Conservation (phyloP, 37 sponge, comb jelly and placozoan species). For the Oopsacas minuta region DNA sequence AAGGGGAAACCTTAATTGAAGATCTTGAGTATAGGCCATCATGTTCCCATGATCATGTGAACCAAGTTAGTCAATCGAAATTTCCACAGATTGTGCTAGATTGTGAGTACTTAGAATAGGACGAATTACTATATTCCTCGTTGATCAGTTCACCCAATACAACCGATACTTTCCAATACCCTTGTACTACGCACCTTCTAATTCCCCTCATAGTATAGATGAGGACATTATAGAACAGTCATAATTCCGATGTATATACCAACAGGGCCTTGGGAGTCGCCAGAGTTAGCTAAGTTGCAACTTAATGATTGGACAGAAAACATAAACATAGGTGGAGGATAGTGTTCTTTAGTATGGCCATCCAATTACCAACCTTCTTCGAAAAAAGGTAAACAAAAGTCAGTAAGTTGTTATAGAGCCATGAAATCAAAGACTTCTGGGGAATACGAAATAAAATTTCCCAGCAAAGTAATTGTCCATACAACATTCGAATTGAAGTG, state of each 20-base stretch:
- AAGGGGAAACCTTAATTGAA: no score
- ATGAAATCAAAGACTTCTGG: not conserved
- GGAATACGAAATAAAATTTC: not conserved
- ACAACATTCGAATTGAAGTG: not conserved
- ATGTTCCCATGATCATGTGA: no score
- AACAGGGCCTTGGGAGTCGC: not conserved
- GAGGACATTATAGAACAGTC: not conserved
- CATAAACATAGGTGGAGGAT: not conserved
- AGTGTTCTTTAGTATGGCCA: not conserved
- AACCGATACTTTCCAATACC: not conserved
- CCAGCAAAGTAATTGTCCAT: not conserved
- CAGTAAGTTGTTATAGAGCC: slow-evolving; percentile 14
- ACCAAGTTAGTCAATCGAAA: not conserved
- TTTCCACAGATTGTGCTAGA: not conserved
- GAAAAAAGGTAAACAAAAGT: slow-evolving; percentile 1
- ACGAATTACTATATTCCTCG: not conserved
- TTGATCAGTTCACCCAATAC: not conserved
- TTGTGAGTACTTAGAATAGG: not conserved
- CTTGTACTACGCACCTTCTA: no score
- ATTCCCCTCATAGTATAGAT: no score
- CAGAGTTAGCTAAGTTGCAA: not conserved
- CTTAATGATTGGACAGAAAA: not conserved
- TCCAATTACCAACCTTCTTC: not conserved
- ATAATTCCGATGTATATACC: not conserved
- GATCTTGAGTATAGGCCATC: no score